Percentiles rank a stretch among this genome's conserved stretches.
phyloP scores from a whole-genome alignment of 2,888 invertebrate species.

The Volucella inanis region DNA sequence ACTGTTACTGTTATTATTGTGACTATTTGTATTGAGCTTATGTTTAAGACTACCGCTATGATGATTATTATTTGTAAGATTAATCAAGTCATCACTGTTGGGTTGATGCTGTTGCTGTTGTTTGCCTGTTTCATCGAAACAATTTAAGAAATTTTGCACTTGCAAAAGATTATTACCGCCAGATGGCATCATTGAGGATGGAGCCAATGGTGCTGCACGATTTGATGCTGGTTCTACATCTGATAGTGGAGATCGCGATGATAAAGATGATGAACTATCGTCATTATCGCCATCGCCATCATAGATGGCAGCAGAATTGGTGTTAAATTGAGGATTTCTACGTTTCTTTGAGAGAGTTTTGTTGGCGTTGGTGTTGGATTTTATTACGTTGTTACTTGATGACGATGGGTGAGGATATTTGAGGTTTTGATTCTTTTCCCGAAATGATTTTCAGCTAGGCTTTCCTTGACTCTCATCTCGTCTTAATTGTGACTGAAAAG shows the following conservation, averaged over 20 bases:
- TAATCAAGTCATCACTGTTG: conserved; percentile 29
- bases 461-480: conserved; percentile 83
- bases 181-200: conserved; percentile 75
- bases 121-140: conserved; percentile 78
- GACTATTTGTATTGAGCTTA: conserved; percentile 65
- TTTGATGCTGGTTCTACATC: conserved; percentile 41
- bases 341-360: conserved; percentile 51
- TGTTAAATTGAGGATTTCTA: conserved; percentile 57
- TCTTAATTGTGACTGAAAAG: conserved; percentile 82
- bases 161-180: conserved; percentile 78
- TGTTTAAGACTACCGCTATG: conserved; percentile 49
- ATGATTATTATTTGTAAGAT: conserved; percentile 44
- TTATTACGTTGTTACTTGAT: not conserved
- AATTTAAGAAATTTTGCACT: conserved; percentile 81
- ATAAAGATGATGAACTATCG: conserved; percentile 76
- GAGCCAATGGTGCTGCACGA: conserved; percentile 73
- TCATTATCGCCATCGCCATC: conserved; percentile 63
- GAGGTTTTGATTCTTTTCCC: conserved; percentile 62
- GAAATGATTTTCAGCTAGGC: conserved; percentile 83
- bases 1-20: conserved; percentile 51
- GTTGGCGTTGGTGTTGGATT: conserved; percentile 25
- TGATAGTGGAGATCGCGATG: conserved; percentile 74
- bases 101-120: conserved; percentile 56
- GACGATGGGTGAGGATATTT: conserved; percentile 48
- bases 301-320: conserved; percentile 35